Percentiles rank a stretch among this genome's conserved stretches.
These are phyloP conservation scores for Vulpes vulpes DNA, from an alignment of 2,113 vertebrate species.

Conservation along the genomic window DNA sequence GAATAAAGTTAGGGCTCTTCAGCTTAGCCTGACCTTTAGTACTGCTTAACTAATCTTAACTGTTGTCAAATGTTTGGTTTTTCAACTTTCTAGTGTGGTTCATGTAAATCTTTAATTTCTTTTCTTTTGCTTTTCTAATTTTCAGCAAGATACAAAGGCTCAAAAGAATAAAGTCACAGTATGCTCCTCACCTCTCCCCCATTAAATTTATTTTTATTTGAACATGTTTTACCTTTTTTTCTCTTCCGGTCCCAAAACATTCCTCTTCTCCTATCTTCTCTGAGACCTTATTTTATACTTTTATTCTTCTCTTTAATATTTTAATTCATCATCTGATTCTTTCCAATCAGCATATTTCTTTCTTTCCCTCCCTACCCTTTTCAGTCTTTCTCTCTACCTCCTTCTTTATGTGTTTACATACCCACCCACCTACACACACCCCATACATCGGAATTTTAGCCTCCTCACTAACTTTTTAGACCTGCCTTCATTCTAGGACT, in stretches of 20 bases:
- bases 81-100: not conserved
- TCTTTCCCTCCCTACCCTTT: not conserved
- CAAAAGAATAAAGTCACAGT: not conserved
- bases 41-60: not conserved
- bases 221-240: not conserved
- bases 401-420: rapidly evolving
- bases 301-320: not conserved
- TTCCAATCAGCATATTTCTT: not conserved
- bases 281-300: not conserved
- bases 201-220: not conserved
- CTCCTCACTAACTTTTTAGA: not conserved
- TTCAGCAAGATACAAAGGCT: not conserved
- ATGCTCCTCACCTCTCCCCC: not conserved
- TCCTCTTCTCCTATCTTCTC: not conserved
- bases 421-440: not conserved
- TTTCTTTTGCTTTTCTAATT: not conserved
- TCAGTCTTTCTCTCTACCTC: not conserved
- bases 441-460: not conserved
- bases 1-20: not conserved
- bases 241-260: not conserved
- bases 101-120: not conserved
- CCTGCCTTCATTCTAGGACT: not conserved
- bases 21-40: not conserved
- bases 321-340: not conserved
- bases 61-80: not conserved